Percentiles rank a stretch among this genome's conserved stretches.
Conservation (phyloP, 2,797 vertebrate species). For the Pantherophis vulpinus region DNA sequence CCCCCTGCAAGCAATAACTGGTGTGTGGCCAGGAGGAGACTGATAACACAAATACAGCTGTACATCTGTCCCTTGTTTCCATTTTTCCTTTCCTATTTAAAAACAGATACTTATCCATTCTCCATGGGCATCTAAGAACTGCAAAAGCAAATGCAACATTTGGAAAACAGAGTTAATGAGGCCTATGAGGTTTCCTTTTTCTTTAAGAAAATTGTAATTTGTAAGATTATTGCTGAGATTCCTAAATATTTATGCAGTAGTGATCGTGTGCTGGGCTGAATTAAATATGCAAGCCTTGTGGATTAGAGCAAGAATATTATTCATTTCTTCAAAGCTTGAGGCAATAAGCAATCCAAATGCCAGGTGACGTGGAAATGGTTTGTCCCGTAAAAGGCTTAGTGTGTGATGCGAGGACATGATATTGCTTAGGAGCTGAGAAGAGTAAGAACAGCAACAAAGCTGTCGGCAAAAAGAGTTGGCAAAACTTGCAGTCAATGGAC, state of each 20-base stretch:
- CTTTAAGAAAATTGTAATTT: background rate
- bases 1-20: background rate
- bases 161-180: background rate
- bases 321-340: background rate
- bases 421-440: background rate
- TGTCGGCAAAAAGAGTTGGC: too few species aligned
- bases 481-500: background rate
- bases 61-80: background rate
- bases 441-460: background rate
- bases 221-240: background rate
- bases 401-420: background rate
- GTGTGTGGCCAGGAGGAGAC: background rate
- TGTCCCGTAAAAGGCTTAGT: background rate
- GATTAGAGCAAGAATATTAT: background rate
- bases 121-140: constrained; percentile 1
- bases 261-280: background rate
- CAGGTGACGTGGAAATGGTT: background rate
- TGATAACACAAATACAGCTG: background rate
- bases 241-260: background rate
- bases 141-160: background rate
- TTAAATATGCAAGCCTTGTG: background rate
- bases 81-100: background rate
- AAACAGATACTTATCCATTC: background rate
- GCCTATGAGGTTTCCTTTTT: background rate
- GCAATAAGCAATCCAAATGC: background rate